Conservation (phyloP, 2,113 vertebrate species). For the Euleptes europaea region DNA sequence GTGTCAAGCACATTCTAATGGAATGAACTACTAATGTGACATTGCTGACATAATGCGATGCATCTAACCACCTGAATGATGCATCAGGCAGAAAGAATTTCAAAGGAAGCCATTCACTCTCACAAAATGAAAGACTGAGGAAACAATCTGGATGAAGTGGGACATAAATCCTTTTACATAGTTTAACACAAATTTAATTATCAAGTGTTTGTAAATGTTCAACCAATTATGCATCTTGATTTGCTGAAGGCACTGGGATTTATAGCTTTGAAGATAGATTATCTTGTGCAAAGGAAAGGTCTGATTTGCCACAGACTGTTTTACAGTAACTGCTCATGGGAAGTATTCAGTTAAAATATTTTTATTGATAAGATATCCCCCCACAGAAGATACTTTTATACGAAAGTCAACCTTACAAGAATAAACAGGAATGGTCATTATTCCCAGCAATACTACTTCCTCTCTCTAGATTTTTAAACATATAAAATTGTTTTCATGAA, state of each 20-base stretch:
- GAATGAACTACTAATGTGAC: conserved; percentile 63
- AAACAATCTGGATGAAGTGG: conserved; percentile 52
- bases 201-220: conserved; percentile 63
- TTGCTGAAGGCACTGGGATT: conserved; percentile 37
- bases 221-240: conserved; percentile 59
- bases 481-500: background rate
- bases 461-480: background rate
- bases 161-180: conserved; percentile 62
- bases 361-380: background rate
- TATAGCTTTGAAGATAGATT: conserved; percentile 60
- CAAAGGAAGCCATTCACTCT: conserved; percentile 58
- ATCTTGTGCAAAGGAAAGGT: conserved; percentile 43
- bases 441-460: background rate
- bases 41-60: conserved; percentile 60
- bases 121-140: conserved; percentile 24
- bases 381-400: background rate
- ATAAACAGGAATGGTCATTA: background rate
- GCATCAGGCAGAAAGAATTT: conserved; percentile 59
- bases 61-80: conserved; percentile 54
- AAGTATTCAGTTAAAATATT: conserved; percentile 28
- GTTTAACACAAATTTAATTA: conserved; percentile 66
- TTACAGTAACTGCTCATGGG: conserved; percentile 39
- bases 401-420: conserved; percentile 12
- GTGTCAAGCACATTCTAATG: conserved; percentile 59
- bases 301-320: conserved; percentile 31